These are phyloP conservation scores for Uropetala carovei DNA, from an alignment of 2,888 invertebrate genomes.

Conservation along the genomic window DNA sequence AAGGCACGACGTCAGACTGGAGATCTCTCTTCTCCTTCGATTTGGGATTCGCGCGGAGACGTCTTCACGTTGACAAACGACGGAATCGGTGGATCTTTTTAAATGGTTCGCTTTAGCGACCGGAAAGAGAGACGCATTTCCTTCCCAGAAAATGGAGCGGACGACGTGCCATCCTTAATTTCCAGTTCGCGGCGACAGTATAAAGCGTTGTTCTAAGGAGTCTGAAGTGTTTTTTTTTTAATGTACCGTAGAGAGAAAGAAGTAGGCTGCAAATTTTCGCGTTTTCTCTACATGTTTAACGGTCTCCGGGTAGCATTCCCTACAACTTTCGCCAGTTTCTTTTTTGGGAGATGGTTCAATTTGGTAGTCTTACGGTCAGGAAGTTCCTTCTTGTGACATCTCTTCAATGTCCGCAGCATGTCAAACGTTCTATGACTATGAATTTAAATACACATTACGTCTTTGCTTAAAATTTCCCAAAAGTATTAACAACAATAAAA, in stretches of 20 bases:
- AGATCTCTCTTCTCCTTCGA: neutral
- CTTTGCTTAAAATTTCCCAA: too few species aligned
- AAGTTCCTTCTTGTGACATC: too few species aligned
- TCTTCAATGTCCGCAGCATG: too few species aligned
- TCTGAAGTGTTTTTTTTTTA: neutral
- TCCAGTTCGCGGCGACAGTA: neutral
- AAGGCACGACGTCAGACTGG: neutral
- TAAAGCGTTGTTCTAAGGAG: neutral
- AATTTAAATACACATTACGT: too few species aligned
- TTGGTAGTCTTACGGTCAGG: too few species aligned
- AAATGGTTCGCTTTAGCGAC: too few species aligned
- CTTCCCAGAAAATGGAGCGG: too few species aligned
- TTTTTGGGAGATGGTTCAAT: too few species aligned
- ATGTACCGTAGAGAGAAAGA: neutral
- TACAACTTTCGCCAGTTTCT: neutral
- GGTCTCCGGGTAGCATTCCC: neutral
- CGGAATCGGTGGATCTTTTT: neutral
- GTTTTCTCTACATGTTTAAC: neutral
- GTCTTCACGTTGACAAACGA: neutral
- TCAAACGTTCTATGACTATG: too few species aligned
- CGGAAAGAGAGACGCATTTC: too few species aligned
- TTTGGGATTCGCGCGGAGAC: neutral
- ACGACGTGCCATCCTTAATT: too few species aligned
- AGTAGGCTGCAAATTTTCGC: neutral
- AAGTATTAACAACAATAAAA: too few species aligned